Evolutionary conservation across 2,888 invertebrate genomes (phyloP), one percentile per base, ranked within the genome.

Genomic region (Boloria euphrosyne): DNA sequence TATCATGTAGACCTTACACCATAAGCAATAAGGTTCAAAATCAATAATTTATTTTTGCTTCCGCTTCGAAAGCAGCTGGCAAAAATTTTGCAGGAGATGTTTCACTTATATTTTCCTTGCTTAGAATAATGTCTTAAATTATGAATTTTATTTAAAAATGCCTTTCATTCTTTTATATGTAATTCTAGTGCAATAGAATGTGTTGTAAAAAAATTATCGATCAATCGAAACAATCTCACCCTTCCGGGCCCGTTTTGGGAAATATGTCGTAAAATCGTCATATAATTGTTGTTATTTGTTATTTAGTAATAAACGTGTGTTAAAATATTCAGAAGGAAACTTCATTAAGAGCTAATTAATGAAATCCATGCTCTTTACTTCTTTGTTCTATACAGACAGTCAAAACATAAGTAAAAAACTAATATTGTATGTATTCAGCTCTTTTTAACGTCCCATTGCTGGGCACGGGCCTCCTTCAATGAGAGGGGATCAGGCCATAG

Each of bases 191-290:
- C 44, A 55, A 64, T 64, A 67, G 59, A 67, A 59, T 50, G 27
- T 17, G 59, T 44, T 64, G 59, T 67, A 67, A 67, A 63, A 67
- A 64, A 31, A 59, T 67, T 63, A 67, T n/a, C n/a, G n/a, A n/a
- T n/a, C 44, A 63, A 18, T 53, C 59, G 54, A 63, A 63, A 63
- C 66, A 50, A 31, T 60, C 50, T 59, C 31, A 49, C 49, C 59
- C 63, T 58, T 64, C 50, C 64, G 53, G 50, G 14, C 22, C 49
- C 58, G 47, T 58, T 62, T 63, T 59, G 49, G 62, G 3, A 17
- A 7, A 22, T 2, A 22, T 13, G 49, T 49, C 54, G 53, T 67
- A 64, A 65, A 64, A 64, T 38, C 31, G 31, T 38, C 57, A 57
- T 57, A 57, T 57, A n/a, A 57, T 57, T n/a, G n/a, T n/a, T n/a